Percentiles rank a stretch among this genome's conserved stretches.
Conservation (phyloP, 2,797 vertebrate species). For the Dallia pectoralis region DNA sequence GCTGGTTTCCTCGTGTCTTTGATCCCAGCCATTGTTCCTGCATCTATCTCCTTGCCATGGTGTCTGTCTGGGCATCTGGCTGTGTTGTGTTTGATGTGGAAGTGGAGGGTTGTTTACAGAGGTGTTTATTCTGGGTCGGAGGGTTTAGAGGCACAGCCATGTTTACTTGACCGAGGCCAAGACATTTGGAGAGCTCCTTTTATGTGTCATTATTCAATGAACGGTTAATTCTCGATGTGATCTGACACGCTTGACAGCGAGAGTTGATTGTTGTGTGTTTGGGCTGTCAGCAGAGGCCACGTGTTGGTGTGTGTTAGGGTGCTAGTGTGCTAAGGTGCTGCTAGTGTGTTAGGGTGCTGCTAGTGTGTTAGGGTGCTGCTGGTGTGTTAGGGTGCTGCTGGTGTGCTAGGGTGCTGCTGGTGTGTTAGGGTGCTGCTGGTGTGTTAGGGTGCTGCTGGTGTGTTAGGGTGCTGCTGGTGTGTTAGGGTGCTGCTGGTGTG, state of each 20-base stretch:
- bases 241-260: not conserved
- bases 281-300: not conserved
- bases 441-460: too few species aligned
- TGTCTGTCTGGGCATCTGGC: slow-evolving; percentile 18
- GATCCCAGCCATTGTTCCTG: slow-evolving; percentile 20
- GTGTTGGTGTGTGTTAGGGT: too few species aligned
- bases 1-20: slow-evolving; percentile 10
- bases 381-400: too few species aligned
- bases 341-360: too few species aligned
- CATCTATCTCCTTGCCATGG: not conserved
- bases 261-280: slow-evolving; percentile 1
- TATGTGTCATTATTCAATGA: not conserved
- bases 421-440: too few species aligned
- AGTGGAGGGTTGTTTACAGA: slow-evolving; percentile 32
- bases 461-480: too few species aligned
- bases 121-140: slow-evolving; percentile 34
- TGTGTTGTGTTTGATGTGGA: slow-evolving; percentile 31
- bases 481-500: too few species aligned
- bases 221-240: not conserved
- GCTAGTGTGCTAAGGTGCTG: too few species aligned
- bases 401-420: too few species aligned
- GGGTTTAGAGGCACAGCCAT: slow-evolving; percentile 16
- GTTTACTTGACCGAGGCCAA: not conserved
- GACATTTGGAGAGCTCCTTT: not conserved
- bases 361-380: too few species aligned